These are phyloP conservation scores for Polyommatus icarus DNA, from an alignment of 2,888 invertebrate species.

Conservation along the genomic window DNA sequence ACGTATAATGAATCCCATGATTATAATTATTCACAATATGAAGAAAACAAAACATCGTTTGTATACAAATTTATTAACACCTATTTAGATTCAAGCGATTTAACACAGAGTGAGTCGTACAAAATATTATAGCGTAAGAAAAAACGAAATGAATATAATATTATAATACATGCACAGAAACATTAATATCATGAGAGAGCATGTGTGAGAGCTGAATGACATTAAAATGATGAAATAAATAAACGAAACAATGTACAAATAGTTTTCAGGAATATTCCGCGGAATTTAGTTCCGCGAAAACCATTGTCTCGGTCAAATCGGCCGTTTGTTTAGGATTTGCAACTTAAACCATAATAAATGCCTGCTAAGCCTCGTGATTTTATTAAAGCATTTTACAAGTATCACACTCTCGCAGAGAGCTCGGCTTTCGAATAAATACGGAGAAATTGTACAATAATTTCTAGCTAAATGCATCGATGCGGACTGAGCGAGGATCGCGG, in stretches of 20 bases:
- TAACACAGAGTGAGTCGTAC: slow-evolving; percentile 23
- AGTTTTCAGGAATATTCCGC: slow-evolving; percentile 33
- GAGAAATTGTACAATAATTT: slow-evolving; percentile 32
- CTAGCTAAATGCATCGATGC: slow-evolving; percentile 33
- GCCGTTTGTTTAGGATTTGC: slow-evolving; percentile 16
- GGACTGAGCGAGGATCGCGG: slow-evolving; percentile 18
- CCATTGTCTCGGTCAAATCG: slow-evolving; percentile 11
- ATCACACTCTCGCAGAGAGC: slow-evolving; percentile 35
- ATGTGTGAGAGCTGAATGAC: slow-evolving; percentile 28
- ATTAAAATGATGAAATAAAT: slow-evolving; percentile 28
- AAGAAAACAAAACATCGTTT: slow-evolving; percentile 10
- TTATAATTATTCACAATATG: neutral
- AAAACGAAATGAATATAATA: neutral
- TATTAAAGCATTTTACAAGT: slow-evolving; percentile 54
- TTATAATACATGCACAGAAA: neutral
- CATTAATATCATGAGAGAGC: slow-evolving; percentile 26
- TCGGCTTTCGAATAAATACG: slow-evolving; percentile 35
- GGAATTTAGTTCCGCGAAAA: slow-evolving; percentile 5
- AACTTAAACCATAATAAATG: slow-evolving; percentile 71
- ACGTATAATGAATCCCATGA: slow-evolving; percentile 5
- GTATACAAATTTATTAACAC: slow-evolving; percentile 20
- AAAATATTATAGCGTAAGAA: neutral
- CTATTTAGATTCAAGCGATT: slow-evolving; percentile 12
- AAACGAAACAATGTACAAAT: slow-evolving; percentile 31
- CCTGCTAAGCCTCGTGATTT: slow-evolving; percentile 67